Base-by-base conservation (phyloP, 2,113 vertebrate genomes). In the Peucedramus taeniatus region DNA sequence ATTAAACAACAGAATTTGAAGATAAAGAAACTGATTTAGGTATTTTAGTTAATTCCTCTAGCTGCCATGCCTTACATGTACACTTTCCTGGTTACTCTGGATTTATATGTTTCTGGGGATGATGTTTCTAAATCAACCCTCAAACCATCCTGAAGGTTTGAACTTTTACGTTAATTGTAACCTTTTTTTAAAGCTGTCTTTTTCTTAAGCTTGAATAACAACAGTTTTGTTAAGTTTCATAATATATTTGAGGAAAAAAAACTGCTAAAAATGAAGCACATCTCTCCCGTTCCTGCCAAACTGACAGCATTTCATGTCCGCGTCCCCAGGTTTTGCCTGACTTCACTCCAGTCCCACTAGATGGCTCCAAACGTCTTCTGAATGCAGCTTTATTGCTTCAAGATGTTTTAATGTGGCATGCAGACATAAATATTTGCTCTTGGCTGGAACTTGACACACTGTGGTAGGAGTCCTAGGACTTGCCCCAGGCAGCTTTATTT, bases 321-420 rank as follows among this genome's bases (percentile, higher is more conserved):
- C 1, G 2, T 28, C 4, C 5, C 1, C 17, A 5, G n/a, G 5
- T 33, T 78, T 83, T 74, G 10, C 20, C 4, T 27, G 28, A 9
- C 51, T 72, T 63, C 70, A 28, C 18, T 61, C 15, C 68, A 75
- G 9, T 82, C 92, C 97, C 97, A 97, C 98, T 97, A 97, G 97
- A 92, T 97, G 98, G 97, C 97, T 40, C 96, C 96, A 97, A 90
- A 97, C 11, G n/a, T 65, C 96, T 93, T 85, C 42, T 11, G 27
- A 92, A 92, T 2, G 14, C 49, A 39, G 3, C 11, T 51, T 71
- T 65, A 63, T 87, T 81, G 31, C 11, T 94, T 80, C 92, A 91
- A 85, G 85, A 70, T 76, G 61, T 81, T 88, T 86, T 81, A 83
- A 64, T 89, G 66, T 57, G 93, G 64, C 70, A 89, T 33, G 63